Conservation (phyloP, 2,888 invertebrate species). For the Perithous albicinctus region DNA sequence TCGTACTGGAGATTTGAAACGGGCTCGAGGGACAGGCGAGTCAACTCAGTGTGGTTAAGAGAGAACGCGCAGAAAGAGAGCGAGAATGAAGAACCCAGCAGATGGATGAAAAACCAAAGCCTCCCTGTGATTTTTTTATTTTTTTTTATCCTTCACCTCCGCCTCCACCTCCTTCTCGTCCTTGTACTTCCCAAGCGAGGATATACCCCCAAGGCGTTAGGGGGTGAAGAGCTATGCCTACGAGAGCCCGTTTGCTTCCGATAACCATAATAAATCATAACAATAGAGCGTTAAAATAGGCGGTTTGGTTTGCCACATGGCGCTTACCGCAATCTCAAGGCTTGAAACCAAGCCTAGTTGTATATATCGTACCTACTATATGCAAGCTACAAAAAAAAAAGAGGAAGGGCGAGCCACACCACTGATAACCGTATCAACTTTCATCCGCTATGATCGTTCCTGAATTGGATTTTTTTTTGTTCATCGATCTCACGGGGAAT, state of each 20-base stretch:
- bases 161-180: slow-evolving; percentile 42
- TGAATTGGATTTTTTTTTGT: slow-evolving; percentile 62
- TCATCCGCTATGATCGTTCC: slow-evolving; percentile 67
- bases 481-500: slow-evolving; percentile 47
- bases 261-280: slow-evolving; percentile 80
- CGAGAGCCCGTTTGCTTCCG: slow-evolving; percentile 72
- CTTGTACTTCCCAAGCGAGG: slow-evolving; percentile 54
- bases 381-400: background rate
- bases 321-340: slow-evolving; percentile 62
- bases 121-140: slow-evolving; percentile 70
- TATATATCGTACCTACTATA: background rate
- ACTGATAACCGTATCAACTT: slow-evolving; percentile 75
- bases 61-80: slow-evolving; percentile 36
- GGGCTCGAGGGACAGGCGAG: slow-evolving; percentile 43
- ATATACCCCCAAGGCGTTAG: slow-evolving; percentile 75
- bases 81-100: slow-evolving; percentile 59
- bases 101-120: slow-evolving; percentile 68
- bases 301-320: slow-evolving; percentile 80
- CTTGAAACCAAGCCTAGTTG: slow-evolving; percentile 2
- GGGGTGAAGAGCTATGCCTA: slow-evolving; percentile 70
- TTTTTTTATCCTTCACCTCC: slow-evolving; percentile 64
- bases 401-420: slow-evolving; percentile 29
- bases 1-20: slow-evolving; percentile 56
- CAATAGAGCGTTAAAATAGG: slow-evolving; percentile 80
- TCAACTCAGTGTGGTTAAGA: slow-evolving; percentile 51